Evolutionary conservation across 2,113 vertebrate genomes (phyloP).

Genomic region (Leucoraja erinaceus): DNA sequence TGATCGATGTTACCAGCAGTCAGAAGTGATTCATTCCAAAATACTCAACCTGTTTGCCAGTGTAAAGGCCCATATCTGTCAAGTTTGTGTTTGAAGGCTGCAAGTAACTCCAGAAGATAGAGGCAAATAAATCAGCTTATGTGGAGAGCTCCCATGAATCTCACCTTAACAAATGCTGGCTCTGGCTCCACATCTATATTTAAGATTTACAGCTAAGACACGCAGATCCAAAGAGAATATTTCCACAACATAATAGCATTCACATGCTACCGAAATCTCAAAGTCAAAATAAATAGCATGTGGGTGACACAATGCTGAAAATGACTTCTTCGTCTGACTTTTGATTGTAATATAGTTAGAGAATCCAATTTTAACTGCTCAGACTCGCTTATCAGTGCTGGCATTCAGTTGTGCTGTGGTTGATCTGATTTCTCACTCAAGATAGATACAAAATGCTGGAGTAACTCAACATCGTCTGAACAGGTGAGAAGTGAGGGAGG

Average conservation of each 20-base stretch:
- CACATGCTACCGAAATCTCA: not conserved
- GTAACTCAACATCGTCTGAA: too few relatives aligned
- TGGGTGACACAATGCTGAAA: not conserved
- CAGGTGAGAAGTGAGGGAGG: too few relatives aligned
- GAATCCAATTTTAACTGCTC: not conserved
- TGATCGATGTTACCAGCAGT: not conserved
- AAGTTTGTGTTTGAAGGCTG: not conserved
- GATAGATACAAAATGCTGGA: too few relatives aligned
- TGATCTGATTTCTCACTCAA: not conserved
- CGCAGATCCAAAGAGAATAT: not conserved
- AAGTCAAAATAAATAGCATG: not conserved
- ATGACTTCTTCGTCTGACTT: not conserved
- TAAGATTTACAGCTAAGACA: not conserved
- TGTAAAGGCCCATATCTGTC: not conserved
- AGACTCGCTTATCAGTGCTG: not conserved
- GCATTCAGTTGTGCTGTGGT: not conserved
- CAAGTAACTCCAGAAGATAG: not conserved
- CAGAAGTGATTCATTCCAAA: conserved; percentile 19
- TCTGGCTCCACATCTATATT: not conserved
- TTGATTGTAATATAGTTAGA: not conserved
- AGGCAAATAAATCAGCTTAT: not conserved
- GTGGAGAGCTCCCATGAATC: not conserved
- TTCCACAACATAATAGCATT: not conserved
- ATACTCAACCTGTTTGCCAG: not conserved
- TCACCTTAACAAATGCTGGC: not conserved